Conservation (phyloP, 2,888 invertebrate species). For the Phengaris alcon region DNA sequence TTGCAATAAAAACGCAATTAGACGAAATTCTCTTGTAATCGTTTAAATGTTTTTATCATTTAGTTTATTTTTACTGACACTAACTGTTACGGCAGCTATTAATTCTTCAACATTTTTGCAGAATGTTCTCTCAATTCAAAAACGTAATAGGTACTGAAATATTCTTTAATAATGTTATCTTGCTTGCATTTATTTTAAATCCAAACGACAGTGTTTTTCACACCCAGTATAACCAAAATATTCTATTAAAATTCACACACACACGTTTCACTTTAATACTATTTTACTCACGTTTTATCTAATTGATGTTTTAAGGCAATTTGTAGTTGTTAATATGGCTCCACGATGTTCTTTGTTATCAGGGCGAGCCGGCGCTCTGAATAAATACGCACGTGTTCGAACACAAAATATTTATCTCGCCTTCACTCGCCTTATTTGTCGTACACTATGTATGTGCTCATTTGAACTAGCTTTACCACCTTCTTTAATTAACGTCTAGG, state of each 20-base stretch:
- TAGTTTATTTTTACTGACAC: neutral
- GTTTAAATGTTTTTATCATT: slow-evolving; percentile 10
- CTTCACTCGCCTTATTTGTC: slow-evolving; percentile 51
- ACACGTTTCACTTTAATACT: neutral
- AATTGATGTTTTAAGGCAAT: neutral
- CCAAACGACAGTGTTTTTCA: neutral
- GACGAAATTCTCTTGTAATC: neutral
- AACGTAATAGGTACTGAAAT: neutral
- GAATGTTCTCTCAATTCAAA: neutral
- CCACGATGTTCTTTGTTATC: slow-evolving; percentile 40
- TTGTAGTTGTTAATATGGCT: neutral
- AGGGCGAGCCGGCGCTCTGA: slow-evolving; percentile 47
- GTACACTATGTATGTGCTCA: slow-evolving; percentile 27
- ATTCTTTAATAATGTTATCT: neutral
- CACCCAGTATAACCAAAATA: neutral
- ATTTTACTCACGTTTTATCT: neutral
- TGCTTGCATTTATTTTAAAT: neutral
- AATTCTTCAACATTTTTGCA: neutral
- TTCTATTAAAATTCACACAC: neutral
- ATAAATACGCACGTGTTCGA: slow-evolving; percentile 62
- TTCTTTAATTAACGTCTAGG: neutral
- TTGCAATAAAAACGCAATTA: neutral
- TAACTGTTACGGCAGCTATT: neutral
- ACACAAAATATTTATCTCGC: slow-evolving; percentile 55
- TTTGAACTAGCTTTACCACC: neutral